Conservation (phyloP, 2,797 vertebrate species). For the Triplophysa bombifrons region DNA sequence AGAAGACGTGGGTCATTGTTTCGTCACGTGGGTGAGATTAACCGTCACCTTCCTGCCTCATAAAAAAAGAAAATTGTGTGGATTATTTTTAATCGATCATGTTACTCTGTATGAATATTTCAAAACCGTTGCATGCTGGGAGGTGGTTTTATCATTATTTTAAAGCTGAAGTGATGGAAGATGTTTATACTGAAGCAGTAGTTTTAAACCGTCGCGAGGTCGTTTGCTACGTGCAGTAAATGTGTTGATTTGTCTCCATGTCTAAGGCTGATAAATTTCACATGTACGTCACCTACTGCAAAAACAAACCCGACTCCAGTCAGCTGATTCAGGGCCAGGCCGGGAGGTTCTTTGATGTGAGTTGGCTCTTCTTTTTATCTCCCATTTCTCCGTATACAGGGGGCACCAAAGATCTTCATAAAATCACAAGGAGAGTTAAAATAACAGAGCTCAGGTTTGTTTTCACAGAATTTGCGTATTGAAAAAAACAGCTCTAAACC, state of each 20-base stretch:
- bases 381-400: constrained; percentile 25
- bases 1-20: constrained; percentile 97
- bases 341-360: constrained; percentile 94
- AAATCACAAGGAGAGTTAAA: neutral
- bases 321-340: constrained; percentile 95
- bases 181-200: neutral
- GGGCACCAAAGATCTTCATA: constrained; percentile 6
- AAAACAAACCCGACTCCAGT: constrained; percentile 98
- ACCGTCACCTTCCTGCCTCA: constrained; percentile 2
- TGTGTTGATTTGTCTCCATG: neutral
- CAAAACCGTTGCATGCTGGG: neutral
- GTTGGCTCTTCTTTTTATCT: constrained; percentile 44
- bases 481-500: too few species aligned
- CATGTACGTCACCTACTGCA: constrained; percentile 99
- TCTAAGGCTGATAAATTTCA: constrained; percentile 96
- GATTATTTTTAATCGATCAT: neutral
- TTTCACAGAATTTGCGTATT: too few species aligned
- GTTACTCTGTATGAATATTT: constrained; percentile 9
- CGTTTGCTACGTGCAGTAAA: neutral
- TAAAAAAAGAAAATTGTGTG: neutral
- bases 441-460: too few species aligned
- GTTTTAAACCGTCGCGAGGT: neutral
- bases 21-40: constrained; percentile 94
- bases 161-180: neutral
- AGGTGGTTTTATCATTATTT: constrained; percentile 7